Evolutionary conservation across 2,113 vertebrate genomes (phyloP).

Genomic region (Entelurus aequoreus): DNA sequence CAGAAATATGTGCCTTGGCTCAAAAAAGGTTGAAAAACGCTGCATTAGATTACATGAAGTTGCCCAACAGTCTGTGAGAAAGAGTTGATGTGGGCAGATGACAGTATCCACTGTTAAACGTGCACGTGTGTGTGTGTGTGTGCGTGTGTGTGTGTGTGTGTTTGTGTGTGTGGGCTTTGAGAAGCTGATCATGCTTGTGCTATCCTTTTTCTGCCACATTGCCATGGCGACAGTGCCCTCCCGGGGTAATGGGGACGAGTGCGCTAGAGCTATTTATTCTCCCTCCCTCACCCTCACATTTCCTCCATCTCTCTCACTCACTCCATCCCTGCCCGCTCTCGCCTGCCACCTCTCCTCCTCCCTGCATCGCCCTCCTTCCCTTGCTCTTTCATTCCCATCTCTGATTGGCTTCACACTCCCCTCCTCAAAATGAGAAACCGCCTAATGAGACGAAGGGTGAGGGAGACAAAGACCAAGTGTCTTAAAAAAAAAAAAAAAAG

Average conservation of each 20-base stretch:
- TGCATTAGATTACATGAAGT: conserved; percentile 33
- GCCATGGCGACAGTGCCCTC: conserved; percentile 77
- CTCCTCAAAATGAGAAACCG: conserved; percentile 61
- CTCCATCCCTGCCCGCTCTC: conserved; percentile 46
- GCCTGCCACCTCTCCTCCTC: conserved; percentile 44
- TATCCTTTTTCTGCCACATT: conserved; percentile 77
- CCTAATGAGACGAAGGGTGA: conserved; percentile 61
- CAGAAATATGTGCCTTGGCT: too few relatives aligned
- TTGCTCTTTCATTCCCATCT: conserved; percentile 49
- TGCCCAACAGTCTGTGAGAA: conserved; percentile 33
- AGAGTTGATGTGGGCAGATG: conserved; percentile 42
- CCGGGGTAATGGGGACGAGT: conserved; percentile 73
- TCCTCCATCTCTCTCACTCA: conserved; percentile 8
- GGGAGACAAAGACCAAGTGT: conserved; percentile 65
- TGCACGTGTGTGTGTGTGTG: too few relatives aligned
- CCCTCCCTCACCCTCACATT: conserved; percentile 38
- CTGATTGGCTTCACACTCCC: conserved; percentile 66
- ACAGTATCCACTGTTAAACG: conserved; percentile 36
- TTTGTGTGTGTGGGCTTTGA: conserved; percentile 30
- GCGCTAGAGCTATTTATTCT: conserved; percentile 72
- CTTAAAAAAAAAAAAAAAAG: conserved; percentile 51
- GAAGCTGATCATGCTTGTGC: conserved; percentile 68
- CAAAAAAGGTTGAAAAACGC: neutral
- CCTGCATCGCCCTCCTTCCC: conserved; percentile 43
- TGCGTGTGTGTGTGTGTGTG: neutral